Evolutionary conservation across 2,797 vertebrate species (phyloP).

Genomic region (Myiotriccus ornatus): DNA sequence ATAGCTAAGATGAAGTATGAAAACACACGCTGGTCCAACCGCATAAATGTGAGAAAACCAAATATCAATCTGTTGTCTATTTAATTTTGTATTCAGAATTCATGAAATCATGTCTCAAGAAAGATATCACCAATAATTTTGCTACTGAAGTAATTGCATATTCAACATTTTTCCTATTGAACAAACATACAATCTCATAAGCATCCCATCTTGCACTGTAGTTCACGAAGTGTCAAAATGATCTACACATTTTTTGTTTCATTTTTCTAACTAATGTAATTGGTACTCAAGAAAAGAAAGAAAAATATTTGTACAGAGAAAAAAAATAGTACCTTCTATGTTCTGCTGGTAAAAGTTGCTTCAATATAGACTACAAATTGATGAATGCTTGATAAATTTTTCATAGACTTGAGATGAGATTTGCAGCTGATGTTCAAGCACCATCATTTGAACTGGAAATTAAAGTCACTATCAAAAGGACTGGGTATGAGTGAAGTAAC

Average conservation of each 20-base stretch:
- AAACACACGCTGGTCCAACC: neutral
- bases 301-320: neutral
- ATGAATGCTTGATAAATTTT: neutral
- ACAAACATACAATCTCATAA: neutral
- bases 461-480: fast-evolving
- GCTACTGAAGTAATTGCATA: neutral
- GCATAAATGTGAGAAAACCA: neutral
- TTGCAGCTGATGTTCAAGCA: neutral
- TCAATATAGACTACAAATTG: neutral
- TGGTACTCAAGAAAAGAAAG: neutral
- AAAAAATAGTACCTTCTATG: neutral
- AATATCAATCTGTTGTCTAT: neutral
- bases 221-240: neutral
- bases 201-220: neutral
- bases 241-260: neutral
- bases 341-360: neutral
- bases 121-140: neutral
- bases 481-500: neutral
- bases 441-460: neutral
- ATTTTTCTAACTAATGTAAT: neutral
- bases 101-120: neutral
- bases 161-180: neutral
- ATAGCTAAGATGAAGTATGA: neutral
- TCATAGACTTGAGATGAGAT: neutral
- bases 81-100: neutral